Evolutionary conservation across 2,113 vertebrate species (phyloP).

Genomic region (Phalacrocorax carbo): DNA sequence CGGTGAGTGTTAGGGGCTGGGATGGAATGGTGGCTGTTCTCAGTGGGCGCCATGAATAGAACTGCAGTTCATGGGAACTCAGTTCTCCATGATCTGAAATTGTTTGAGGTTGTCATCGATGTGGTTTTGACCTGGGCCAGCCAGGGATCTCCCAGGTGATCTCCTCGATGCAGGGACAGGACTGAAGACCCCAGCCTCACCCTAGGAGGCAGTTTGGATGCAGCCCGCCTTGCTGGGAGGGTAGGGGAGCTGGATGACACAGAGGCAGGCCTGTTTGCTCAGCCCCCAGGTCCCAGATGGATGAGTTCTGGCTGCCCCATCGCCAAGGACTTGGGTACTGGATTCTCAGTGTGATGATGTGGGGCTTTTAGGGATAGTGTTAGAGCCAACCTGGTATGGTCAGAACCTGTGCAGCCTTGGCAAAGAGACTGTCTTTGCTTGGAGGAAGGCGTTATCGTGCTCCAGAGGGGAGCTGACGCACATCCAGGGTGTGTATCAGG

Average conservation of each 20-base stretch:
- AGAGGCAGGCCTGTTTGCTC: fast-evolving
- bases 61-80: background rate
- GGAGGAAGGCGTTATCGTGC: background rate
- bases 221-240: background rate
- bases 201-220: background rate
- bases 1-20: background rate
- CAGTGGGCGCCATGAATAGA: fast-evolving
- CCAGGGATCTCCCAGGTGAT: background rate
- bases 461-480: background rate
- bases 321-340: background rate
- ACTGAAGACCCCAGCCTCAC: background rate
- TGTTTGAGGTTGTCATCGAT: background rate
- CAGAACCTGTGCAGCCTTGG: background rate
- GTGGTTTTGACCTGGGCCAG: background rate
- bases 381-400: background rate
- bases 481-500: background rate
- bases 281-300: background rate
- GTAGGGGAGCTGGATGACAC: background rate
- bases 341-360: background rate
- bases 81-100: background rate
- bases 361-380: background rate
- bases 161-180: background rate
- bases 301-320: background rate
- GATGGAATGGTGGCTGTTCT: background rate
- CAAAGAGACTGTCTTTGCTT: background rate